phyloP scores from a whole-genome alignment of 2,113 vertebrate species.

The Tamias sibiricus region DNA sequence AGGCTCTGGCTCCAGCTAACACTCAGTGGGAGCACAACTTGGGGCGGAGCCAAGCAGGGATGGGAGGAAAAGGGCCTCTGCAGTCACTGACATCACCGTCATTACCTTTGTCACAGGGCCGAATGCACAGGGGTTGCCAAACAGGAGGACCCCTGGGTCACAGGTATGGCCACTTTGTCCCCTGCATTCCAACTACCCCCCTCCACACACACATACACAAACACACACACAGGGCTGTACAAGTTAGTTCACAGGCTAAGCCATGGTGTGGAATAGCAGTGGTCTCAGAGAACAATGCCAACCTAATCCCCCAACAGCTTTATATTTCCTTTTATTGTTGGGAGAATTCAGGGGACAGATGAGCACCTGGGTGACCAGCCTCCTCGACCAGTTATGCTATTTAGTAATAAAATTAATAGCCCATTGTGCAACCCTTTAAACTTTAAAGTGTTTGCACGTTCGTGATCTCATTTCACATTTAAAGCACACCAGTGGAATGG shows the following conservation, averaged over 20 bases:
- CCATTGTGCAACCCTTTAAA: too few species aligned
- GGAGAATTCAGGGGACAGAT: neutral
- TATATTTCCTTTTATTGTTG: neutral
- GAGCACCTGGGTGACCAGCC: fast-evolving
- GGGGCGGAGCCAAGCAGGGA: neutral
- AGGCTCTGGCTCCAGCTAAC: fast-evolving
- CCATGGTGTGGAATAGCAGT: fast-evolving
- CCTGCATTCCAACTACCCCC: fast-evolving
- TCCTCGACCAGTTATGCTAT: neutral
- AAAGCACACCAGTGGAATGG: neutral
- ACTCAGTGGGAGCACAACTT: fast-evolving
- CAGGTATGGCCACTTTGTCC: neutral
- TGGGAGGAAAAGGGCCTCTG: fast-evolving
- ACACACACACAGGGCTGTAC: too few species aligned
- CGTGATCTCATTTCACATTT: neutral
- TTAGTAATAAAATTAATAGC: neutral
- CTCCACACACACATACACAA: too few species aligned
- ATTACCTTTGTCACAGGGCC: fast-evolving
- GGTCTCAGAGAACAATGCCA: too few species aligned
- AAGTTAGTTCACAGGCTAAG: neutral
- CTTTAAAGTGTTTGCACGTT: neutral
- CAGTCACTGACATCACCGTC: too few species aligned
- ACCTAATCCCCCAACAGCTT: too few species aligned
- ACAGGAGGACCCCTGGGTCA: fast-evolving
- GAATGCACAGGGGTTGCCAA: neutral